A percentile compares a stretch with the other conserved stretches of the same genome.
These are phyloP conservation scores for Deroplatys truncata DNA, from an alignment of 2,888 invertebrate genomes.

Conservation along the genomic window DNA sequence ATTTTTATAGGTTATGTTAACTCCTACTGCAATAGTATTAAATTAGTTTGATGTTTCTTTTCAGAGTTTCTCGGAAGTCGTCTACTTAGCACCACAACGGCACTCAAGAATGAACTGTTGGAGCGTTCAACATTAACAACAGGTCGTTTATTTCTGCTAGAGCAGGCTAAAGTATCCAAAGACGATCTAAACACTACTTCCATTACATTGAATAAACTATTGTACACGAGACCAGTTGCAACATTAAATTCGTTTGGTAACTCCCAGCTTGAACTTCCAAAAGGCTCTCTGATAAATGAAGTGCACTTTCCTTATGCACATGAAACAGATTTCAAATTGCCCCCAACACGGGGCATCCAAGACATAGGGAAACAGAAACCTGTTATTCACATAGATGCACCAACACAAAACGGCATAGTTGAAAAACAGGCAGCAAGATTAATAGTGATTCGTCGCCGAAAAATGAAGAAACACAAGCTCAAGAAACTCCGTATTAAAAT, in stretches of 20 bases:
- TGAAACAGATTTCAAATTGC: neutral
- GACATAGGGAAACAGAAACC: neutral
- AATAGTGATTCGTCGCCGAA: constrained; percentile 71
- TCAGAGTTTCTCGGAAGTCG: neutral
- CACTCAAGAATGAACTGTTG: neutral
- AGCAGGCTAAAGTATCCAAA: neutral
- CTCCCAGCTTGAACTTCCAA: neutral
- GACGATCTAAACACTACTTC: neutral
- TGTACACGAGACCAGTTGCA: neutral
- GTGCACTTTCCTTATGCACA: neutral
- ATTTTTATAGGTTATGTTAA: neutral
- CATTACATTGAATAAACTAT: neutral
- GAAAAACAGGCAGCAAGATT: constrained; percentile 69
- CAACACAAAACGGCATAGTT: constrained; percentile 44
- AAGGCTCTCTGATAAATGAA: neutral
- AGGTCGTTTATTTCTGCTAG: neutral
- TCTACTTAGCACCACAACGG: neutral
- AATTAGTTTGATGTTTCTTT: neutral
- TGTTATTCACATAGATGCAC: constrained; percentile 42
- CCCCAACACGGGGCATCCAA: neutral
- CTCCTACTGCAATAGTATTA: neutral
- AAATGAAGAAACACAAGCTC: constrained; percentile 85
- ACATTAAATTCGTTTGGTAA: neutral
- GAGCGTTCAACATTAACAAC: neutral
- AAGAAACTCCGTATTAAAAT: constrained; percentile 74